These are phyloP conservation scores for Tryphoninae sp. DNA, from an alignment of 2,888 invertebrate species.

Conservation along the genomic window DNA sequence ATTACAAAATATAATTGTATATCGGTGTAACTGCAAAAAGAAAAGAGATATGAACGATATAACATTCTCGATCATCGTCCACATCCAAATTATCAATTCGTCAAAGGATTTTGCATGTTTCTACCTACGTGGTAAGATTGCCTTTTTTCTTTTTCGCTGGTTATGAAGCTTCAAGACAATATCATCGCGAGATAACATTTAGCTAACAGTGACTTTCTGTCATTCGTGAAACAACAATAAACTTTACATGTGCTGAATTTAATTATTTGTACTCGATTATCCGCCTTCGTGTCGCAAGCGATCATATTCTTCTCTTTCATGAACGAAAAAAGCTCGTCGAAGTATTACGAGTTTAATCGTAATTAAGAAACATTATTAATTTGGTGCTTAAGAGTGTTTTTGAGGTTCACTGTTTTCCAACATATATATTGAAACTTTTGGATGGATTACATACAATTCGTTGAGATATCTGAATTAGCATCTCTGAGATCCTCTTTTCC, in stretches of 20 bases:
- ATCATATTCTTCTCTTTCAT: conserved; percentile 26
- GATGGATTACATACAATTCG: no score
- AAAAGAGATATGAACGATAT: conserved; percentile 13
- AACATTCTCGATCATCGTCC: conserved; percentile 21
- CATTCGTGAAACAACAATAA: conserved; percentile 59
- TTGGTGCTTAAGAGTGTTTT: conserved; percentile 56
- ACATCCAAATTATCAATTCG: conserved; percentile 52
- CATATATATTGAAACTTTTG: no score
- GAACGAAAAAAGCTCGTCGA: background rate
- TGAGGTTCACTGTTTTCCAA: conserved; percentile 32
- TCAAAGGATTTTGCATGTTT: conserved; percentile 50
- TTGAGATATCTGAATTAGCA: no score
- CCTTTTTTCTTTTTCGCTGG: conserved; percentile 31
- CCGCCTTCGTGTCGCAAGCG: conserved; percentile 50
- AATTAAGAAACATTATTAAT: conserved; percentile 48
- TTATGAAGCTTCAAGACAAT: conserved; percentile 4
- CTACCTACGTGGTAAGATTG: conserved; percentile 55
- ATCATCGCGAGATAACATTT: conserved; percentile 29
- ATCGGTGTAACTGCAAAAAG: conserved; percentile 41
- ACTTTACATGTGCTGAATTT: conserved; percentile 62
- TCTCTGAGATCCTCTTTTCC: no score
- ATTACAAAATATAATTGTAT: conserved; percentile 59
- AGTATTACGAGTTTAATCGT: conserved; percentile 14
- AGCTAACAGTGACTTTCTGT: conserved; percentile 29
- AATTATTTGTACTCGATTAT: conserved; percentile 64